These are phyloP conservation scores for Oligia strigilis DNA, from an alignment of 2,888 invertebrate genomes.

Conservation along the genomic window DNA sequence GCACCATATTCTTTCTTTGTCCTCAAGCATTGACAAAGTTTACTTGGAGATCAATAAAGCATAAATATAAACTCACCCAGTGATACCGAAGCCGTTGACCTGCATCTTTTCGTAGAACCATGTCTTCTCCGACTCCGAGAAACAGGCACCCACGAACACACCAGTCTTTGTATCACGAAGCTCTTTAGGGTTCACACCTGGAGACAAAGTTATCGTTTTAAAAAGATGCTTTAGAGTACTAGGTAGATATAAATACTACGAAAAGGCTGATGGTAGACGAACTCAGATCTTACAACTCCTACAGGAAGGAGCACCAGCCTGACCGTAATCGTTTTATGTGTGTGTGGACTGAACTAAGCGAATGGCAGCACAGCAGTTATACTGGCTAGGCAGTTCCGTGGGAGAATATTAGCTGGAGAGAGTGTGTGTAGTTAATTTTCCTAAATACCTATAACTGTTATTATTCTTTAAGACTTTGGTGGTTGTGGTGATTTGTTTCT, in stretches of 20 bases:
- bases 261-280: not conserved
- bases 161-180: constrained; percentile 94
- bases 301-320: not conserved
- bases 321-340: not conserved
- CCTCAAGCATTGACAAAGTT: not conserved
- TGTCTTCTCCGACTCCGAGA: constrained; percentile 94
- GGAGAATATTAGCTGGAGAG: not conserved
- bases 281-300: not conserved
- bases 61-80: constrained; percentile 85
- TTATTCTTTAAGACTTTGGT: not conserved
- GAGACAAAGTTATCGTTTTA: constrained; percentile 28
- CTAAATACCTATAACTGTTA: not conserved
- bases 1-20: not conserved
- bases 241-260: no score
- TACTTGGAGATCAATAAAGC: not conserved
- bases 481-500: not conserved
- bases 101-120: constrained; percentile 93
- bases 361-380: no score
- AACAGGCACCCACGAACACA: constrained; percentile 95
- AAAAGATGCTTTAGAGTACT: not conserved
- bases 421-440: not conserved
- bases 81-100: constrained; percentile 89
- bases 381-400: not conserved
- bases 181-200: constrained; percentile 92
- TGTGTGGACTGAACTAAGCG: not conserved